Evolutionary conservation across 2,888 invertebrate species (phyloP).

Genomic region (Ochlodes sylvanus): DNA sequence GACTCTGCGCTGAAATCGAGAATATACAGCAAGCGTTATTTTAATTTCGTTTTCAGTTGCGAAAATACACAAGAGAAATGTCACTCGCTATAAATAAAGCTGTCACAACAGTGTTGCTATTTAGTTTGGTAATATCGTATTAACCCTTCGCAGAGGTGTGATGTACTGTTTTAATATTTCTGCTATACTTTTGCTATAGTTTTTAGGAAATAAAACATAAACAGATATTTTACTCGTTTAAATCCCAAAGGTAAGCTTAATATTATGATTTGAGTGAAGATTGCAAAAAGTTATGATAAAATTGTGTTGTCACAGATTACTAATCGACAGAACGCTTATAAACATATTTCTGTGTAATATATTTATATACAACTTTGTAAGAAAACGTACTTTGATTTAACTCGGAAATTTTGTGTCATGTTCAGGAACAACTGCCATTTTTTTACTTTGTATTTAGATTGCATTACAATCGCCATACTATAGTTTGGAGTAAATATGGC

Average conservation of each 20-base stretch:
- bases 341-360: no score
- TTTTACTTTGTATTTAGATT: no score
- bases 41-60: slow-evolving; percentile 23
- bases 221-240: neutral
- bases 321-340: no score
- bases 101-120: slow-evolving; percentile 35
- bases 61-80: slow-evolving; percentile 27
- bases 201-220: neutral
- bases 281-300: no score
- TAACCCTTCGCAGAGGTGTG: slow-evolving; percentile 17
- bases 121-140: slow-evolving; percentile 16
- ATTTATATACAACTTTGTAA: no score
- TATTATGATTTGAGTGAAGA: no score
- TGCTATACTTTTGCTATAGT: neutral
- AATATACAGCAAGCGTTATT: slow-evolving; percentile 15
- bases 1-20: neutral
- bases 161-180: slow-evolving; percentile 24
- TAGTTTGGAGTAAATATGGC: no score
- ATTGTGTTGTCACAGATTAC: no score
- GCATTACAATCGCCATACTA: no score
- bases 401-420: no score
- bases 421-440: no score
- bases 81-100: slow-evolving; percentile 27
- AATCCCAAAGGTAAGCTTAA: neutral
- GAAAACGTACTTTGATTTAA: no score